Evolutionary conservation across 2,113 vertebrate species (phyloP).

Genomic region (human (Homo sapiens)): DNA sequence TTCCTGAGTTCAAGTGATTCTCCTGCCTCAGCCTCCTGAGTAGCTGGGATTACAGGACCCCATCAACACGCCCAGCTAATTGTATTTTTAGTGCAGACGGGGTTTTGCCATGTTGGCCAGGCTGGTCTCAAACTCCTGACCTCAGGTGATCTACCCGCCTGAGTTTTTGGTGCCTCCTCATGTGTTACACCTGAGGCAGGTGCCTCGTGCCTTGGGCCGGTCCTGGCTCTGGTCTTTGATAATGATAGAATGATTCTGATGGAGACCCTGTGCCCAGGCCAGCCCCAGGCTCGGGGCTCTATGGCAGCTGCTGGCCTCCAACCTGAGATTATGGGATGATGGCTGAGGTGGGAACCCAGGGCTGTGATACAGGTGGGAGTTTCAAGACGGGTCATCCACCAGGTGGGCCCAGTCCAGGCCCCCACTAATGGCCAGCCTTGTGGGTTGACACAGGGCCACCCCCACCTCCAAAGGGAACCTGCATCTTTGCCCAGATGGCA

Average conservation of each 20-base stretch:
- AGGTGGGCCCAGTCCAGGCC: not conserved
- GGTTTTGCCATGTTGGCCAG: too few relatives aligned
- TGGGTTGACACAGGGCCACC: not conserved
- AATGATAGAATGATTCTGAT: not conserved
- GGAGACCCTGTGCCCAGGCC: accelerated
- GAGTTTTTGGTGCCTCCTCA: not conserved
- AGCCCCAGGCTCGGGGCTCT: not conserved
- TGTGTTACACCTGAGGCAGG: not conserved
- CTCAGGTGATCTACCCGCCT: not conserved
- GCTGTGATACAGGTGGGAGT: not conserved
- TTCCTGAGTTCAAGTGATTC: too few relatives aligned
- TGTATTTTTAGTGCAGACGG: too few relatives aligned
- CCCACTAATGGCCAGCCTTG: not conserved
- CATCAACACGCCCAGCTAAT: too few relatives aligned
- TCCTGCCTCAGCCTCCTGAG: too few relatives aligned
- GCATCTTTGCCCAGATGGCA: not conserved
- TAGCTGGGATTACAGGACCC: too few relatives aligned
- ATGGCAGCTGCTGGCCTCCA: not conserved
- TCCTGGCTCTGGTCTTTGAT: not conserved
- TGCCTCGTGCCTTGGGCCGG: not conserved
- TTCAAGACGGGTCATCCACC: not conserved
- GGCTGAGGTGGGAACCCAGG: not conserved
- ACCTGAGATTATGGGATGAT: not conserved
- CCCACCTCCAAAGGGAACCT: not conserved
- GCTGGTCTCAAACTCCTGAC: too few relatives aligned